Evolutionary conservation across 2,113 vertebrate species (phyloP).

Genomic region (Lonchura striata): DNA sequence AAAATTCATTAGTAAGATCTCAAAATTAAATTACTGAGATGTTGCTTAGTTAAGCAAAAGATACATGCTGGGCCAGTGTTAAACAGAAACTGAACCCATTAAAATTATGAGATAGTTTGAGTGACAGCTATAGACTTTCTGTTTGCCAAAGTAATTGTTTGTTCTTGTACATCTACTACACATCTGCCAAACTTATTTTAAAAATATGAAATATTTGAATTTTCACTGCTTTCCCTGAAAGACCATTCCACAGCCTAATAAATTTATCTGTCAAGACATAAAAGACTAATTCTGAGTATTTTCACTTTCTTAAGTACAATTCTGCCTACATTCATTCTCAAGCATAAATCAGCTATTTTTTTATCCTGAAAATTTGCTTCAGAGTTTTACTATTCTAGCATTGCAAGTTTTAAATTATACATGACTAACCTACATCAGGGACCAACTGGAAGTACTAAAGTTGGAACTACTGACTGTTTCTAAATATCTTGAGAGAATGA

Average conservation of each 20-base stretch:
- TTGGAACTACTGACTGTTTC: slow-evolving; percentile 21
- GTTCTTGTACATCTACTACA: not conserved
- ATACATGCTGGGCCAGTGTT: not conserved
- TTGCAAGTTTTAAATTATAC: slow-evolving; percentile 3
- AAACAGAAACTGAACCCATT: not conserved
- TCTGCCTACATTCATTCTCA: not conserved
- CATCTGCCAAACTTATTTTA: not conserved
- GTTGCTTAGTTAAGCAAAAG: not conserved
- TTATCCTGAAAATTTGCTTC: not conserved
- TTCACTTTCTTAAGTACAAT: not conserved
- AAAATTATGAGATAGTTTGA: not conserved
- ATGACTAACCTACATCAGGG: not conserved
- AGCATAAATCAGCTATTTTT: not conserved
- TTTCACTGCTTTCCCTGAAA: not conserved
- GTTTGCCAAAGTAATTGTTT: not conserved
- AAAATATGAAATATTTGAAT: not conserved
- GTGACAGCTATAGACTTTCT: not conserved
- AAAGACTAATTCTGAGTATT: not conserved
- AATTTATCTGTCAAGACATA: not conserved
- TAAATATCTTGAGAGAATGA: slow-evolving; percentile 51
- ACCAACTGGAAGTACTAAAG: slow-evolving; percentile 18
- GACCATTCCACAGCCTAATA: not conserved
- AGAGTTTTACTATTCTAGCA: not conserved
- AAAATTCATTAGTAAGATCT: not conserved
- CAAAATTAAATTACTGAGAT: not conserved